These are phyloP conservation scores for Plectrocnemia conspersa DNA, from an alignment of 1,140 invertebrate species.

Conservation along the genomic window DNA sequence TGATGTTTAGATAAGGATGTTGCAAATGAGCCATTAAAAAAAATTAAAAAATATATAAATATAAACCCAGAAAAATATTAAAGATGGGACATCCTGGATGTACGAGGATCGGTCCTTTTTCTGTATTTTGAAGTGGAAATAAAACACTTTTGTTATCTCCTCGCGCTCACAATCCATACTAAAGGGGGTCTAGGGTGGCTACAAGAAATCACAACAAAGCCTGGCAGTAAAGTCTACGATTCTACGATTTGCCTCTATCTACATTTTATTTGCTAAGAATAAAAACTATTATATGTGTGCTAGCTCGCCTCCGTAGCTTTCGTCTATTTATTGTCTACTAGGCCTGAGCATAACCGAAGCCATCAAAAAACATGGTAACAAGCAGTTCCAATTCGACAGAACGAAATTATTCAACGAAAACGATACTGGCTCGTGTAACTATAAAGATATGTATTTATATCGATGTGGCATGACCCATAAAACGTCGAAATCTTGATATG, in stretches of 20 bases:
- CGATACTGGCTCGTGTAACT: conserved; percentile 4
- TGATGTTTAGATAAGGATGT: too few species aligned
- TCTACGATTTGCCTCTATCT: conserved; percentile 36
- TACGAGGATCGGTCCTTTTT: too few species aligned
- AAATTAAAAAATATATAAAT: too few species aligned
- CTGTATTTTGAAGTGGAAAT: conserved; percentile 32
- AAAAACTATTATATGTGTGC: conserved; percentile 34
- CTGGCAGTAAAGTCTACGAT: conserved; percentile 35
- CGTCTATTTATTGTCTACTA: neutral
- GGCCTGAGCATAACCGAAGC: conserved; percentile 3
- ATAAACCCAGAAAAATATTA: too few species aligned
- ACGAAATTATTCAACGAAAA: too few species aligned
- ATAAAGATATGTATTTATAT: conserved; percentile 9
- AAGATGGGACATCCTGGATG: too few species aligned
- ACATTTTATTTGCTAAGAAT: conserved; percentile 34
- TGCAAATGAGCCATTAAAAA: too few species aligned
- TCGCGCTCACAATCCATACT: conserved; percentile 19
- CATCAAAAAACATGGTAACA: conserved; percentile 14
- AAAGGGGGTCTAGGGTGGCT: conserved; percentile 12
- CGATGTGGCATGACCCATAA: too few species aligned
- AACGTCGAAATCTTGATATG: too few species aligned
- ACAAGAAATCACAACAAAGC: conserved; percentile 26
- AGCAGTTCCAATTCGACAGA: conserved; percentile 12
- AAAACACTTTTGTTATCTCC: conserved; percentile 33
- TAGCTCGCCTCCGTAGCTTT: conserved; percentile 11